Conservation (phyloP, 2,888 invertebrate genomes). For the Agrotis segetum region DNA sequence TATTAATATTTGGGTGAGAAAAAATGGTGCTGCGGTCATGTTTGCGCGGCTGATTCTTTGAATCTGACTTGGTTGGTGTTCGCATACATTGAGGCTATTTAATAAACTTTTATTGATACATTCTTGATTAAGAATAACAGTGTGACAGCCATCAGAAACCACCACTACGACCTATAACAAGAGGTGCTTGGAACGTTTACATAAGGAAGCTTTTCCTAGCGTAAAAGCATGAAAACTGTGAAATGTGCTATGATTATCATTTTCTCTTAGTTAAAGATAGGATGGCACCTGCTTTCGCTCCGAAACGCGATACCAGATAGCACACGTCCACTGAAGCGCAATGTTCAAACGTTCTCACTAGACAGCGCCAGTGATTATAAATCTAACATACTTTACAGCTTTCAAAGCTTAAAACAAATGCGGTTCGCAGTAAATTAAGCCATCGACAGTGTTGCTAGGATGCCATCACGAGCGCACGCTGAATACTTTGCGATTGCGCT, state of each 20-base stretch:
- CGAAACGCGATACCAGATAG: constrained; percentile 39
- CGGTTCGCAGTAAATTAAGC: constrained; percentile 65
- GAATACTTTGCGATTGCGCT: constrained; percentile 74
- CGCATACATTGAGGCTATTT: background rate
- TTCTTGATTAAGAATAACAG: background rate
- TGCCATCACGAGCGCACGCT: constrained; percentile 82
- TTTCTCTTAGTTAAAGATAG: background rate
- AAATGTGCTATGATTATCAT: background rate
- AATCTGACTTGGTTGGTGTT: constrained; percentile 9
- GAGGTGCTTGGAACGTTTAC: background rate
- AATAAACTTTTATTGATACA: background rate
- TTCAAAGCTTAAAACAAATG: constrained; percentile 61
- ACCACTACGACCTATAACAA: background rate
- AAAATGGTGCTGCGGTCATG: constrained; percentile 20
- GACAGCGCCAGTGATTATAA: constrained; percentile 50
- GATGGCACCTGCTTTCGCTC: constrained; percentile 31
- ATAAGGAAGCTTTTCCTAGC: background rate
- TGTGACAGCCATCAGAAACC: background rate
- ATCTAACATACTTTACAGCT: constrained; percentile 64
- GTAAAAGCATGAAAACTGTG: background rate
- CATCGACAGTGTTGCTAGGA: constrained; percentile 78
- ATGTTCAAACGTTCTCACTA: constrained; percentile 45
- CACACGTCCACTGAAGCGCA: constrained; percentile 39
- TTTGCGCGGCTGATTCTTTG: constrained; percentile 20
- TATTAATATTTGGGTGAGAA: constrained; percentile 53